Evolutionary conservation across 2,888 invertebrate species (phyloP).

Genomic region (Molanna angustata): DNA sequence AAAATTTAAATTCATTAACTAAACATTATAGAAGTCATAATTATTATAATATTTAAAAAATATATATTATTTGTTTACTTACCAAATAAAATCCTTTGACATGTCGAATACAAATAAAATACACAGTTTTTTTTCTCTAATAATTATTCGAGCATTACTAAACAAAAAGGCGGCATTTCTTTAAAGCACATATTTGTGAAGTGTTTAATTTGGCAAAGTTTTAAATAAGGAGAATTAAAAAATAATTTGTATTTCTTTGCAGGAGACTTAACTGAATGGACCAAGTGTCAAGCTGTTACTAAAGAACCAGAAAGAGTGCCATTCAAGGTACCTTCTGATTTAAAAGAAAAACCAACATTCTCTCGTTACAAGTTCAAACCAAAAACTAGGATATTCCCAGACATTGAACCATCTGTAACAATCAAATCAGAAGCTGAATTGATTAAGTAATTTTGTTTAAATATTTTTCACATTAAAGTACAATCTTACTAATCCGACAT

Average conservation of each 20-base stretch:
- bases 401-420: slow-evolving; percentile 47
- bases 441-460: slow-evolving; percentile 36
- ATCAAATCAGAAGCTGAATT: slow-evolving; percentile 55
- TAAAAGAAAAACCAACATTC: slow-evolving; percentile 58
- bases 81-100: no score
- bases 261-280: slow-evolving; percentile 80
- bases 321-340: slow-evolving; percentile 65
- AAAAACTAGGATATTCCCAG: slow-evolving; percentile 56
- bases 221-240: slow-evolving; percentile 7
- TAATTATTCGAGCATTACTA: not conserved
- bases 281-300: slow-evolving; percentile 73
- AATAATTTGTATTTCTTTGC: slow-evolving; percentile 21
- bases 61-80: no score
- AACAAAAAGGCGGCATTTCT: not conserved
- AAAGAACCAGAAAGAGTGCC: slow-evolving; percentile 69
- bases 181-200: no score
- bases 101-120: no score
- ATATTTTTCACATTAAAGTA: no score
- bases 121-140: not conserved
- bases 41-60: no score
- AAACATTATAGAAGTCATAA: no score
- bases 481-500: no score
- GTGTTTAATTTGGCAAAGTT: no score
- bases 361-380: slow-evolving; percentile 60
- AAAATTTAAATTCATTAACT: no score